These are phyloP conservation scores for Bombus balteatus DNA, from an alignment of 1,140 invertebrate genomes.

Conservation along the genomic window DNA sequence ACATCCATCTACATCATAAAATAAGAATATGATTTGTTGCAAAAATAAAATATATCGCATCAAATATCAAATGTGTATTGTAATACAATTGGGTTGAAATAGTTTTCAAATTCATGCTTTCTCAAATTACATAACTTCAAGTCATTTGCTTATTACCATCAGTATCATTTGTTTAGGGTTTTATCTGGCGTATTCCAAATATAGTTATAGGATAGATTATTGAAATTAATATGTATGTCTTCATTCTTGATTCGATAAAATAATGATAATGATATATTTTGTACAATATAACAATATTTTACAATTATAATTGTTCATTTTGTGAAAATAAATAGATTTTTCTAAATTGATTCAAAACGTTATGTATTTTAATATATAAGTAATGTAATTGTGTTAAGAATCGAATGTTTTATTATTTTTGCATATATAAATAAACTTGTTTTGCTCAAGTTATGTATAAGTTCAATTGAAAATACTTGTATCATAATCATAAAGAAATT, in stretches of 20 bases:
- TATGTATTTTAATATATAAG: background rate
- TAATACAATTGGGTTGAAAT: background rate
- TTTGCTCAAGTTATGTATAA: background rate
- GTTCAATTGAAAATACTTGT: background rate
- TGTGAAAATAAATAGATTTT: background rate
- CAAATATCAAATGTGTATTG: background rate
- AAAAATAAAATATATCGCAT: background rate
- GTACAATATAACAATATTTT: background rate
- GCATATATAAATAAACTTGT: background rate
- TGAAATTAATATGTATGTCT: background rate
- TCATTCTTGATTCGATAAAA: background rate
- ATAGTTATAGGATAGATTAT: background rate
- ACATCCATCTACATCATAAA: background rate
- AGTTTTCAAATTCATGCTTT: slow-evolving; percentile 26
- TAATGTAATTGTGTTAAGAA: background rate
- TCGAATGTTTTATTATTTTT: background rate
- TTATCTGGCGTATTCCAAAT: background rate
- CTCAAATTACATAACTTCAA: slow-evolving; percentile 29
- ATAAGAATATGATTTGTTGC: background rate
- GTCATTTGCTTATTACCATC: slow-evolving; percentile 28
- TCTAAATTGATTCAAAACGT: background rate
- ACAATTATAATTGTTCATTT: background rate
- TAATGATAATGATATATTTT: background rate
- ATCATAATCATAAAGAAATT: background rate
- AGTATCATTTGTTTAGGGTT: slow-evolving; percentile 9